Conservation (phyloP, 2,113 vertebrate genomes). For the Carassius carassius region DNA sequence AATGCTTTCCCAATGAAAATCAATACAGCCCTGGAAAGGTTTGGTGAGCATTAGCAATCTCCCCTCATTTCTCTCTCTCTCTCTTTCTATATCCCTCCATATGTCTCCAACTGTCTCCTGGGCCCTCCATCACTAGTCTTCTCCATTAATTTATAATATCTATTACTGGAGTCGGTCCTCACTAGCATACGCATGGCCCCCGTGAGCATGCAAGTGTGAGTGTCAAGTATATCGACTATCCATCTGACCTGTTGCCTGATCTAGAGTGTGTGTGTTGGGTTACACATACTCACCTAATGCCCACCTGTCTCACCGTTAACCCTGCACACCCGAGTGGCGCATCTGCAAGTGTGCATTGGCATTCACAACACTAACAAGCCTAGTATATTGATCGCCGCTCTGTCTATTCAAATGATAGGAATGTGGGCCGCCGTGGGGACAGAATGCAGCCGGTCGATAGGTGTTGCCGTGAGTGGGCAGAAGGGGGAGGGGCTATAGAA, state of each 20-base stretch:
- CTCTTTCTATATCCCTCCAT: background rate
- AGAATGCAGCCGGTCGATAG: conserved; percentile 21
- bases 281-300: conserved; percentile 46
- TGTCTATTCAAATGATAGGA: conserved; percentile 47
- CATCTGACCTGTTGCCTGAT: conserved; percentile 55
- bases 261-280: conserved; percentile 52
- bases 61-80: conserved; percentile 16
- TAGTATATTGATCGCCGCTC: conserved; percentile 41
- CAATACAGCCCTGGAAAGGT: conserved; percentile 41
- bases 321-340: conserved; percentile 7
- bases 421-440: conserved; percentile 8
- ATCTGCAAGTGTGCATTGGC: conserved; percentile 17
- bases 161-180: conserved; percentile 18
- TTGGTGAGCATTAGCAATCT: conserved; percentile 16
- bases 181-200: conserved; percentile 35
- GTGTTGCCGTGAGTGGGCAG: background rate
- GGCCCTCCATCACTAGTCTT: conserved; percentile 4
- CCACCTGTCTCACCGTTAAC: conserved; percentile 50
- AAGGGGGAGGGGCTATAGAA: background rate
- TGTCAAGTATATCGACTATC: conserved; percentile 44
- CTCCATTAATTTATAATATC: conserved; percentile 45
- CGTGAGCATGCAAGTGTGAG: conserved; percentile 39
- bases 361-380: conserved; percentile 19
- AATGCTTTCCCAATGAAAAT: conserved; percentile 39
- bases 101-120: conserved; percentile 2